Percentiles rank a stretch among this genome's conserved stretches.
phyloP scores from a whole-genome alignment of 2,113 vertebrate genomes.

The Grantiella picta region DNA sequence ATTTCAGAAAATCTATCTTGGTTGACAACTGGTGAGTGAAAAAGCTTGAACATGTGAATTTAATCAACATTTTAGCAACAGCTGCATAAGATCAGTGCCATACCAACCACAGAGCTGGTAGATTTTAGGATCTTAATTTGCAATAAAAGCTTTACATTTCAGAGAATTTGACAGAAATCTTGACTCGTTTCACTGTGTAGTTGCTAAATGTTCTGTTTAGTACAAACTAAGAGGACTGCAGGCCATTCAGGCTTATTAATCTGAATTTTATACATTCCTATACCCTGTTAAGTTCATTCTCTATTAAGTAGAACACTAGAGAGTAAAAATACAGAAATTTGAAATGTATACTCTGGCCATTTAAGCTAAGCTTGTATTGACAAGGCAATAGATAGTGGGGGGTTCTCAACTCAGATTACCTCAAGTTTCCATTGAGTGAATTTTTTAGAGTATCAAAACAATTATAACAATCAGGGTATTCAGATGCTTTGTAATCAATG shows the following conservation, averaged over 20 bases:
- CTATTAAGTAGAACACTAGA: background rate
- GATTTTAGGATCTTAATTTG: background rate
- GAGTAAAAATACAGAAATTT: background rate
- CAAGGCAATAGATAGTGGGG: background rate
- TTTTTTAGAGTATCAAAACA: background rate
- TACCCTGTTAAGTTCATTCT: background rate
- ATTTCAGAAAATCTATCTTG: background rate
- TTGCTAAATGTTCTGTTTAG: background rate
- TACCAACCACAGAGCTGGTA: background rate
- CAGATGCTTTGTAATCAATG: background rate
- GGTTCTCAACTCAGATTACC: background rate
- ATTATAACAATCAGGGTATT: background rate
- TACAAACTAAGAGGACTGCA: background rate
- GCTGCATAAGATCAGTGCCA: background rate
- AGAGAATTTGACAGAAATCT: background rate
- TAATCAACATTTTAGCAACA: background rate
- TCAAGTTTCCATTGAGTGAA: background rate
- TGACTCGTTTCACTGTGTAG: background rate
- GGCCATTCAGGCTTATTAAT: background rate
- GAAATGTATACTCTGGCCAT: background rate
- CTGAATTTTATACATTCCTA: background rate
- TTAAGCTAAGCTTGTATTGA: background rate
- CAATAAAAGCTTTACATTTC: background rate
- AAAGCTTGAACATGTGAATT: background rate
- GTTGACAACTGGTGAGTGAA: background rate